Evolutionary conservation across 35 echinoderm and acorn worm species (phyloP).

Genomic region (Lytechinus pictus): DNA sequence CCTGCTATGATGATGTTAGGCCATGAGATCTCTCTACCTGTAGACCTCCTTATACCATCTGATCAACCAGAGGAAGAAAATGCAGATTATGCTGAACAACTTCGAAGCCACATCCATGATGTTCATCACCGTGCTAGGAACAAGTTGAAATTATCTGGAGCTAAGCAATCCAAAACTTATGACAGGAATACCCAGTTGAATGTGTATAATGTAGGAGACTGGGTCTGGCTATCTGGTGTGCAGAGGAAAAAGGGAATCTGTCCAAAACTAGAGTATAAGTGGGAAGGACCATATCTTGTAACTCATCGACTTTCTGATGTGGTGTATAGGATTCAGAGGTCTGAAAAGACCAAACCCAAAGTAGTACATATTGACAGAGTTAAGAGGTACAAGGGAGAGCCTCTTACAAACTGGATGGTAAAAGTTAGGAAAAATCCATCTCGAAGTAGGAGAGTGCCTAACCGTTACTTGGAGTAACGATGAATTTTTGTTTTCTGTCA

Average conservation of each 20-base stretch:
- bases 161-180: not conserved
- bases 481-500: too few species aligned
- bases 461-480: too few species aligned
- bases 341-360: too few species aligned
- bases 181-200: not conserved
- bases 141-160: not conserved
- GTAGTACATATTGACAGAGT: too few species aligned
- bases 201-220: not conserved
- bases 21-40: not conserved
- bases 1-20: constrained; percentile 69
- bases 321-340: too few species aligned
- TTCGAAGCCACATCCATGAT: not conserved
- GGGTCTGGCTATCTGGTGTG: not conserved
- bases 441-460: too few species aligned
- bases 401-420: too few species aligned
- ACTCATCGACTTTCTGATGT: not conserved
- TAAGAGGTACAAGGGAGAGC: too few species aligned
- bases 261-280: not conserved
- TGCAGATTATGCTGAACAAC: not conserved
- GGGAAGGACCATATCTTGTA: not conserved
- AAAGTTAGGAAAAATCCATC: too few species aligned
- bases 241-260: not conserved
- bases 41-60: not conserved
- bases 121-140: not conserved
- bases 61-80: not conserved